These are phyloP conservation scores for Diploptera punctata DNA, from an alignment of 2,888 invertebrate genomes.

Conservation along the genomic window DNA sequence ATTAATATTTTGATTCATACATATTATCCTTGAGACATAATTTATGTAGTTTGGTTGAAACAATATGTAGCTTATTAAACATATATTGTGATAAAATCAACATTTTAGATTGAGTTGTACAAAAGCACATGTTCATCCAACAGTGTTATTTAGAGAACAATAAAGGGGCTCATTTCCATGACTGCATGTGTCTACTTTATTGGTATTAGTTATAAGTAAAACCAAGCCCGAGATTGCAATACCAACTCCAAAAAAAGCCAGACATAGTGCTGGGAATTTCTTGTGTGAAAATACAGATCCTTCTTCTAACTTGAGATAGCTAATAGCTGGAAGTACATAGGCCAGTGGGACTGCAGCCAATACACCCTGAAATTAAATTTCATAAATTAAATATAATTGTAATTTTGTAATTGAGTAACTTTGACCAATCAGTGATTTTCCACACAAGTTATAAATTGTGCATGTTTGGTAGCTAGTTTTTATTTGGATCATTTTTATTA, in stretches of 20 bases:
- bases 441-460: too few relatives aligned
- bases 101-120: too few relatives aligned
- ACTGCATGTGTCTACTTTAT: conserved; percentile 63
- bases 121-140: too few relatives aligned
- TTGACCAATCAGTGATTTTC: too few relatives aligned
- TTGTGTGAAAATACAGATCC: conserved; percentile 68
- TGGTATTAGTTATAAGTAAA: conserved; percentile 62
- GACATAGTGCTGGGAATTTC: conserved; percentile 74
- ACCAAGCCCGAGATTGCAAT: conserved; percentile 68
- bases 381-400: neutral
- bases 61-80: too few relatives aligned
- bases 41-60: too few relatives aligned
- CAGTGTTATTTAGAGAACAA: conserved; percentile 53
- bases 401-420: neutral
- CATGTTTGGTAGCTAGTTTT: too few relatives aligned
- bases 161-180: conserved; percentile 70
- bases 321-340: conserved; percentile 79
- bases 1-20: too few relatives aligned
- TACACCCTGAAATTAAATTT: conserved; percentile 70
- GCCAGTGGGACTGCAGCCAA: conserved; percentile 83
- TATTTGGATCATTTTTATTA: too few relatives aligned
- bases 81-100: too few relatives aligned
- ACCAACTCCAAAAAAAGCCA: conserved; percentile 70
- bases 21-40: too few relatives aligned
- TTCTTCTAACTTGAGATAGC: conserved; percentile 77